These are phyloP conservation scores for Chloropsis cyanopogon DNA, from an alignment of 2,113 vertebrate genomes.

Conservation along the genomic window DNA sequence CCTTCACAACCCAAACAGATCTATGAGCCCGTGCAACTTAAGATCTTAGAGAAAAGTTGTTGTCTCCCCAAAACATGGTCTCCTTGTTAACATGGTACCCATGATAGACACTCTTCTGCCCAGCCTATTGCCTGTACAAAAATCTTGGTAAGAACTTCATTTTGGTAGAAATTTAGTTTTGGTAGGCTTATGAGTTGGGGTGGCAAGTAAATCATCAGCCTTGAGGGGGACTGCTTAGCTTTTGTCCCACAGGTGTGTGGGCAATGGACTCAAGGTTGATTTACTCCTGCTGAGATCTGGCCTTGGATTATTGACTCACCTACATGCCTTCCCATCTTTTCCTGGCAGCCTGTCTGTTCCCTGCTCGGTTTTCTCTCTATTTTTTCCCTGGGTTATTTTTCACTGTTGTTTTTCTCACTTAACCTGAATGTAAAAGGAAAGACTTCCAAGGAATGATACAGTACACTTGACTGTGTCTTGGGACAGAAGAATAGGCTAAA, in stretches of 20 bases:
- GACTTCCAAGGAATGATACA: background rate
- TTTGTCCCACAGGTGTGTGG: background rate
- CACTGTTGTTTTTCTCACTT: background rate
- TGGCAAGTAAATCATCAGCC: background rate
- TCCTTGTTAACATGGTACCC: background rate
- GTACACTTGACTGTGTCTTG: background rate
- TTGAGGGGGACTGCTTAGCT: background rate
- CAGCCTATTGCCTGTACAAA: accelerated
- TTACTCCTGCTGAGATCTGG: background rate
- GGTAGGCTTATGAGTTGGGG: background rate
- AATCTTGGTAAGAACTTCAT: accelerated
- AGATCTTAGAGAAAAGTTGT: background rate
- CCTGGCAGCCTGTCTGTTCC: background rate
- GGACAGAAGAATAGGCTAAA: background rate
- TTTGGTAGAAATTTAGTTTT: background rate
- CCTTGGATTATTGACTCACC: background rate
- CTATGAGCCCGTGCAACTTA: background rate
- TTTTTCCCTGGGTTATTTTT: background rate
- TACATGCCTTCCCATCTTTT: background rate
- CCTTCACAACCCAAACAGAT: background rate
- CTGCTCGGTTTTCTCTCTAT: accelerated
- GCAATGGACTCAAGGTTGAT: background rate
- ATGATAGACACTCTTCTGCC: accelerated
- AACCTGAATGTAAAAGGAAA: background rate
- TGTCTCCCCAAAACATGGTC: background rate